phyloP scores from a whole-genome alignment of 2,113 vertebrate genomes.

The Eulemur rufifrons region DNA sequence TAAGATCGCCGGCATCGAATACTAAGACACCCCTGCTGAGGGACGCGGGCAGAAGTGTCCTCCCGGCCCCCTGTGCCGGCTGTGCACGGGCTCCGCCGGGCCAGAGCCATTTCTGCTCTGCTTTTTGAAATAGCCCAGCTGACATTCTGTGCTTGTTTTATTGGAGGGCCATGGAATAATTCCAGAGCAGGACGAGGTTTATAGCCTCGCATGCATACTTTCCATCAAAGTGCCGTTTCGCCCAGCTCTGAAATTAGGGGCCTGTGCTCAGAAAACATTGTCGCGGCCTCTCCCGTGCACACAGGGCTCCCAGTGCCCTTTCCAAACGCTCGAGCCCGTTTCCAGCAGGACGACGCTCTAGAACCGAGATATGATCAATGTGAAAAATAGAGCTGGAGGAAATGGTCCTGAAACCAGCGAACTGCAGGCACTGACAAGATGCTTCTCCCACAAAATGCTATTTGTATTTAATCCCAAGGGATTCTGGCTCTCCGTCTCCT shows the following conservation, averaged over 20 bases:
- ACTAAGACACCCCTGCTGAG: not conserved
- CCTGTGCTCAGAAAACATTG: not conserved
- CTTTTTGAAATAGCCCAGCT: not conserved
- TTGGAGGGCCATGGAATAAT: not conserved
- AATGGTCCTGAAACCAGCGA: fast-evolving
- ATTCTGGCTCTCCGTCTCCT: not conserved
- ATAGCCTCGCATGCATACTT: not conserved
- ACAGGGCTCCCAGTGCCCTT: fast-evolving
- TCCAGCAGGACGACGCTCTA: not conserved
- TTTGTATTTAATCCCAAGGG: not conserved
- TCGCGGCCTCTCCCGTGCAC: not conserved
- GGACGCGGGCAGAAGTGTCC: not conserved
- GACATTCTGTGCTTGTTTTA: not conserved
- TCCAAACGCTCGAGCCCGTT: fast-evolving
- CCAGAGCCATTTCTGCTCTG: not conserved
- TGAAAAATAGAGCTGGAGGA: not conserved
- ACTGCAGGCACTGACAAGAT: not conserved
- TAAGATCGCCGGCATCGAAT: not conserved
- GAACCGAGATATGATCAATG: not conserved
- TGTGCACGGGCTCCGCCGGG: no score
- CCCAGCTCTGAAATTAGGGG: not conserved
- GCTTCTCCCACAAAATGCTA: not conserved
- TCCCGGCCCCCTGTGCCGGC: fast-evolving
- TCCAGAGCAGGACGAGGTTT: not conserved
- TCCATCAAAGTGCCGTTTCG: not conserved